Evolutionary conservation across 2,113 vertebrate species (phyloP).

Genomic region (Rhinoptilus africanus): DNA sequence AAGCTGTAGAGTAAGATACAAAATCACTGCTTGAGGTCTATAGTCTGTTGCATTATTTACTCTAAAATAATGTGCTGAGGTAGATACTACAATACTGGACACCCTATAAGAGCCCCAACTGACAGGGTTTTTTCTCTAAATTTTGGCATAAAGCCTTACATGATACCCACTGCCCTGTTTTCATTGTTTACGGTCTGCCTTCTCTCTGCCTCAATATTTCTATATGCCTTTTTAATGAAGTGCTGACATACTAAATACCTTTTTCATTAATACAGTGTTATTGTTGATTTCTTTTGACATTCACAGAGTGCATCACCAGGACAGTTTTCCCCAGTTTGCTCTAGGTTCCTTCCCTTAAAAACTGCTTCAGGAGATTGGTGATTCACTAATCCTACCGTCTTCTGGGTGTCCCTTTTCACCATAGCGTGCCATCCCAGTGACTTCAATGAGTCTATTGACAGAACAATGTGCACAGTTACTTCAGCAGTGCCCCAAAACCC

Average conservation of each 20-base stretch:
- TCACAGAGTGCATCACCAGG: accelerated
- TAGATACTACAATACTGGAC: not conserved
- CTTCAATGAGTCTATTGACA: not conserved
- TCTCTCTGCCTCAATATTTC: not conserved
- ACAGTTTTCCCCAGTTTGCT: not conserved
- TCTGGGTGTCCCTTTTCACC: not conserved
- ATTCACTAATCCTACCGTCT: not conserved
- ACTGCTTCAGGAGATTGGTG: not conserved
- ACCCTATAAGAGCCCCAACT: not conserved
- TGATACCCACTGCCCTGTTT: not conserved
- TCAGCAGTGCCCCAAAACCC: not conserved
- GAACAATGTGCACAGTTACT: not conserved
- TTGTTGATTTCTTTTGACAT: not conserved
- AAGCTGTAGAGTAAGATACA: not conserved
- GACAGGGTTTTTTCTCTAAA: not conserved
- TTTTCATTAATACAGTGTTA: not conserved
- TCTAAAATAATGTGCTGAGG: not conserved
- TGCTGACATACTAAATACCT: not conserved
- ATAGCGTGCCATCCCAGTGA: not conserved
- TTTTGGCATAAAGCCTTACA: not conserved
- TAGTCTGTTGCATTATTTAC: not conserved
- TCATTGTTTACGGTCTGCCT: not conserved
- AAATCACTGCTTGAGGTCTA: not conserved
- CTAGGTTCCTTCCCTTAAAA: not conserved
- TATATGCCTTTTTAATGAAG: not conserved